These are phyloP conservation scores for Caenorhabditis sp. DNA, from an alignment of 2,888 invertebrate genomes.

Conservation along the genomic window DNA sequence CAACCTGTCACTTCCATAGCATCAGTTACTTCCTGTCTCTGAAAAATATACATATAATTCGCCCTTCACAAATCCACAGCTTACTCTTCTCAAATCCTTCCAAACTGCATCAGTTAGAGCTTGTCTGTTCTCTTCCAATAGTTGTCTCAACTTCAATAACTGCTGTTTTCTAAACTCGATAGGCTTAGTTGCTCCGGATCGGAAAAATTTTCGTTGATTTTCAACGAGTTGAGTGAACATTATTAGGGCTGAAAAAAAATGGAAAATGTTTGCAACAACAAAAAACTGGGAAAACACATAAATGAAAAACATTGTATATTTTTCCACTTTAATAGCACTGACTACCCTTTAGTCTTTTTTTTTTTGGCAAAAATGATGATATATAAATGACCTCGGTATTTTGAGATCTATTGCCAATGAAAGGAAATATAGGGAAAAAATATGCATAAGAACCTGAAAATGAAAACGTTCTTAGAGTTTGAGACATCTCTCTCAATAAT, in stretches of 20 bases:
- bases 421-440: too few relatives aligned
- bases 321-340: too few relatives aligned
- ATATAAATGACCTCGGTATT: too few relatives aligned
- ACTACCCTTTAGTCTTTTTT: too few relatives aligned
- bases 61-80: not conserved
- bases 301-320: too few relatives aligned
- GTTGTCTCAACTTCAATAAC: constrained; percentile 49
- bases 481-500: too few relatives aligned
- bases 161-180: constrained; percentile 33
- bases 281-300: too few relatives aligned
- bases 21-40: constrained; percentile 44
- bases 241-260: constrained; percentile 7
- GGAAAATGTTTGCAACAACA: too few relatives aligned
- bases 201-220: constrained; percentile 57
- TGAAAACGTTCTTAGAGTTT: too few relatives aligned
- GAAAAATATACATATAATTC: constrained; percentile 4
- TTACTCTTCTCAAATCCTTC: constrained; percentile 61
- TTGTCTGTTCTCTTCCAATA: constrained; percentile 56
- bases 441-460: too few relatives aligned
- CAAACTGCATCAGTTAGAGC: constrained; percentile 58
- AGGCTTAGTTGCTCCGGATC: constrained; percentile 46
- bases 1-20: constrained; percentile 52
- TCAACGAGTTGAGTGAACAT: constrained; percentile 33
- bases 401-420: too few relatives aligned
- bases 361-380: too few relatives aligned